Conservation (phyloP, 1,140 invertebrate genomes). For the Lordiphosa mommai region DNA sequence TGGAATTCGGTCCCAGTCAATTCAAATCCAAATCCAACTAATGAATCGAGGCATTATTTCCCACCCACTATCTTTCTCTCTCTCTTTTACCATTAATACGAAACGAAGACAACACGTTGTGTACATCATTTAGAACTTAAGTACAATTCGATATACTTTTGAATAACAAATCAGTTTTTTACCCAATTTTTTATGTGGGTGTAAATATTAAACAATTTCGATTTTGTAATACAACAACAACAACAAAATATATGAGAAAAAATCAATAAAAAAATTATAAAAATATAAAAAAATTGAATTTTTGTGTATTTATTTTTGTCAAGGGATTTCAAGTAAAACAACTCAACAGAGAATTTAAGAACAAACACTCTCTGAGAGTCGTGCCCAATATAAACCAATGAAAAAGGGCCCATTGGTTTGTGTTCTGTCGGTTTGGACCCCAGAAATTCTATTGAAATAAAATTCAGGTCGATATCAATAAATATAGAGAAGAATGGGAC, state of each 20-base stretch:
- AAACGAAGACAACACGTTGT: conserved; percentile 28
- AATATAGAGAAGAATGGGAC: no score
- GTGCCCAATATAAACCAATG: no score
- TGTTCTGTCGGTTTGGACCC: no score
- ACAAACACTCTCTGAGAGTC: no score
- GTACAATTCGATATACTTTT: conserved; percentile 48
- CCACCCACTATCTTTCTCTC: neutral
- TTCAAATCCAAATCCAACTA: conserved; percentile 6
- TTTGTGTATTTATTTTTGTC: no score
- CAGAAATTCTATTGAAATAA: no score
- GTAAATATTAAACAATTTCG: conserved; percentile 46
- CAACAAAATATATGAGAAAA: conserved; percentile 28
- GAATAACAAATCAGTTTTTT: conserved; percentile 33
- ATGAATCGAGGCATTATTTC: conserved; percentile 31
- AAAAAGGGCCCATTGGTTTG: no score
- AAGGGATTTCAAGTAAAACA: no score
- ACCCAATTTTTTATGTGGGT: conserved; percentile 53
- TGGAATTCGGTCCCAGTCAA: no score
- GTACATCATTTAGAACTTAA: conserved; percentile 57
- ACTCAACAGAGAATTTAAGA: no score
- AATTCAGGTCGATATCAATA: no score
- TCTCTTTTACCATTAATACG: no score
- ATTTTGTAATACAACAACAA: conserved; percentile 57
- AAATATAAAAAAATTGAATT: conserved; percentile 16
- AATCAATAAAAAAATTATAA: conserved; percentile 47